These are phyloP conservation scores for Pristionchus mayeri DNA, from an alignment of 2,888 invertebrate genomes.

Conservation along the genomic window DNA sequence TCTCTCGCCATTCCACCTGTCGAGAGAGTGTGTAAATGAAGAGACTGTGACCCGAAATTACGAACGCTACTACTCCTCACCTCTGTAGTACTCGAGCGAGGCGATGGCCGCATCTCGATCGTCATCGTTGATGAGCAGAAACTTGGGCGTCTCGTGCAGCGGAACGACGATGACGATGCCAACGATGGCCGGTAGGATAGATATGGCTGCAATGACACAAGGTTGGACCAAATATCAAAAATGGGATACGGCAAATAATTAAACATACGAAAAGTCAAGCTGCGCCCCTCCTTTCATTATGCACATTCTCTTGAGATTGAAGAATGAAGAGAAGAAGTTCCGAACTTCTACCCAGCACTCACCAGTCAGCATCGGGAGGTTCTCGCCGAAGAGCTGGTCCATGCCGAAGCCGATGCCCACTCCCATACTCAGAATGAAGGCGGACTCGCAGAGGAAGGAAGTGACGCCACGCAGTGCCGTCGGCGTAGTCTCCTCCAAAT, in stretches of 20 bases:
- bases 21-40: too few relatives aligned
- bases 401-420: slow-evolving; percentile 67
- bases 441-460: slow-evolving; percentile 62
- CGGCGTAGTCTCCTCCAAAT: slow-evolving; percentile 63
- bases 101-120: slow-evolving; percentile 54
- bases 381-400: slow-evolving; percentile 53
- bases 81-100: slow-evolving; percentile 60
- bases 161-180: slow-evolving; percentile 63
- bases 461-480: slow-evolving; percentile 61
- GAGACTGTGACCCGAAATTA: too few relatives aligned
- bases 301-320: too few relatives aligned
- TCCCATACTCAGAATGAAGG: slow-evolving; percentile 58
- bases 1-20: too few relatives aligned
- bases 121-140: slow-evolving; percentile 59
- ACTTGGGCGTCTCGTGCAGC: slow-evolving; percentile 66
- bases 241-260: too few relatives aligned
- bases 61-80: slow-evolving; percentile 40
- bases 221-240: too few relatives aligned
- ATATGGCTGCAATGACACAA: slow-evolving; percentile 51
- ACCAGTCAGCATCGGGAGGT: slow-evolving; percentile 50
- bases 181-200: slow-evolving; percentile 60
- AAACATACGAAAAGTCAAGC: too few relatives aligned
- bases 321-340: too few relatives aligned
- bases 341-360: not conserved
- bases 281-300: too few relatives aligned